Conservation (phyloP, 92 coral and sea anemone species). For the Phymanthus crucifer region DNA sequence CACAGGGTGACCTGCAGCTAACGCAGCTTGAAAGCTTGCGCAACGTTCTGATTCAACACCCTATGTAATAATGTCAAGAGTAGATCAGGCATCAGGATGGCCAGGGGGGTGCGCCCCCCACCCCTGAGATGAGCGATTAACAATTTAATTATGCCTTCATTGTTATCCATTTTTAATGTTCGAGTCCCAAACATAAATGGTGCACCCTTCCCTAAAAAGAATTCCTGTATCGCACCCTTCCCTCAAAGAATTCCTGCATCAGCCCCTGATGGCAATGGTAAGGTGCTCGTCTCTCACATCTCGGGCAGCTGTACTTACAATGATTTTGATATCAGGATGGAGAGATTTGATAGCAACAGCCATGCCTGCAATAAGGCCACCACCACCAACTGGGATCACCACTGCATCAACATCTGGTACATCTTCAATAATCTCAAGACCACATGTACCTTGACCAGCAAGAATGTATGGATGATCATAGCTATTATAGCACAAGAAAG, state of each 20-base stretch:
- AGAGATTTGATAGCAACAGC: slow-evolving; percentile 82
- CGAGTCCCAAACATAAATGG: no score
- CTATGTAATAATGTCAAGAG: no score
- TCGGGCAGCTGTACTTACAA: slow-evolving; percentile 58
- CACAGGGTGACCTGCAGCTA: slow-evolving; percentile 82
- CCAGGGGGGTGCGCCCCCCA: no score
- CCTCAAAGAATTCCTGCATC: no score
- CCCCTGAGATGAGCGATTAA: no score
- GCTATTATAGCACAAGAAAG: slow-evolving; percentile 22
- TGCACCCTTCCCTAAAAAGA: no score
- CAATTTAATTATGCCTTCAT: no score
- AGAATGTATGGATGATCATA: slow-evolving; percentile 90
- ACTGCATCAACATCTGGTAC: slow-evolving; percentile 82
- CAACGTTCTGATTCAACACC: slow-evolving; percentile 95
- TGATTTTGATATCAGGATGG: slow-evolving; percentile 69
- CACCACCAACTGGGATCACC: slow-evolving; percentile 89
- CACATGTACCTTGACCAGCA: slow-evolving; percentile 93
- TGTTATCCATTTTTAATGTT: no score
- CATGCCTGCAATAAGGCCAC: slow-evolving; percentile 85
- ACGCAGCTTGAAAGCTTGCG: slow-evolving; percentile 92
- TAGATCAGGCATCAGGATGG: no score
- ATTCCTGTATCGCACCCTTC: no score
- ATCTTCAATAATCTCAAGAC: slow-evolving; percentile 85
- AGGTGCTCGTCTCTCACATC: no score
- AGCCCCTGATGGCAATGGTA: no score